Evolutionary conservation across 2,888 invertebrate species (phyloP).

Genomic region (Cephus sareptanus): DNA sequence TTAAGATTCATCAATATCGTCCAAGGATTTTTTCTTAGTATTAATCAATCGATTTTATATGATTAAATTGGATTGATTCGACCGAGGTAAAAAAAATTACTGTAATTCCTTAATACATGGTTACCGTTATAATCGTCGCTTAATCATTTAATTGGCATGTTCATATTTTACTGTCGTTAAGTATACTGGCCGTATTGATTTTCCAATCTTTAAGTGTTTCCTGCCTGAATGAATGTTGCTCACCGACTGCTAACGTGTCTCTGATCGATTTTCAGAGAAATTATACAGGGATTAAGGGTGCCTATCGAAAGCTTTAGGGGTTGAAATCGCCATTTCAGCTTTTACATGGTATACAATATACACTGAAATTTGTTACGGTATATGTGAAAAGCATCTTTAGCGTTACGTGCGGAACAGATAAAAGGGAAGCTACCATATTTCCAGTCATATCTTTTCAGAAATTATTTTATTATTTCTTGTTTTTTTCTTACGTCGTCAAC

Average conservation of each 20-base stretch:
- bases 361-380: not conserved
- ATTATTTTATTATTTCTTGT: not conserved
- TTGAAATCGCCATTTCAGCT: not conserved
- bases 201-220: not conserved
- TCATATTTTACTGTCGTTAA: not conserved
- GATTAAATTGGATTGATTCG: too few relatives aligned
- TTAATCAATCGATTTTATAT: too few relatives aligned
- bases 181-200: not conserved
- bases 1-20: too few relatives aligned
- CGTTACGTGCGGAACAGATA: not conserved
- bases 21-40: too few relatives aligned
- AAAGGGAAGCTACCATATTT: not conserved
- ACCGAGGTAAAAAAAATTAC: too few relatives aligned
- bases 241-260: not conserved
- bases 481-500: not conserved
- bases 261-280: constrained; percentile 4
- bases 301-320: not conserved
- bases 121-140: too few relatives aligned
- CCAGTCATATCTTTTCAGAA: not conserved
- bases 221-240: not conserved
- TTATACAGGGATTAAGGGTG: constrained; percentile 5
- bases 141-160: not conserved
- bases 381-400: too few relatives aligned
- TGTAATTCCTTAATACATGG: too few relatives aligned
- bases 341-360: not conserved